These are phyloP conservation scores for Leptinotarsa rubiginosa DNA, from an alignment of 2,888 invertebrate genomes.

Conservation along the genomic window DNA sequence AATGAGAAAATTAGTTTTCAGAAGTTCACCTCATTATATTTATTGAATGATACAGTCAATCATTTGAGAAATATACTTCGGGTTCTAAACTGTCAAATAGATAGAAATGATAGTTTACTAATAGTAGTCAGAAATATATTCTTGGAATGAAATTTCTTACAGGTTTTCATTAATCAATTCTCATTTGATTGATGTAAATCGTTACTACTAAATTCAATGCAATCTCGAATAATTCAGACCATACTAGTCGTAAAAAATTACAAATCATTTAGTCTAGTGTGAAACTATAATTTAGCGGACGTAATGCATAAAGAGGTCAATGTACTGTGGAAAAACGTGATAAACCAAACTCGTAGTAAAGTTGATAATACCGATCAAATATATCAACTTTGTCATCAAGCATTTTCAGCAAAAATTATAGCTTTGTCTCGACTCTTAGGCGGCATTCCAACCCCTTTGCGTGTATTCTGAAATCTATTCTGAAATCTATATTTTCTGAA, in stretches of 20 bases:
- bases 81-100: too few species aligned
- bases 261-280: neutral
- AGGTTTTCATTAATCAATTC: too few species aligned
- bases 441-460: conserved; percentile 11
- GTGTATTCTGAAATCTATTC: conserved; percentile 9
- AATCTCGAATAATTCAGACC: too few species aligned
- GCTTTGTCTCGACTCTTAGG: conserved; percentile 8
- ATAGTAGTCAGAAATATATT: too few species aligned
- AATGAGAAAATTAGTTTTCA: too few species aligned
- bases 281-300: neutral
- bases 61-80: too few species aligned
- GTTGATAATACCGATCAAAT: neutral
- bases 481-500: conserved; percentile 5
- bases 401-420: neutral
- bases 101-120: too few species aligned
- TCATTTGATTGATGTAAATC: too few species aligned
- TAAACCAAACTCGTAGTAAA: neutral
- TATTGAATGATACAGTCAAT: too few species aligned
- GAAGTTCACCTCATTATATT: too few species aligned
- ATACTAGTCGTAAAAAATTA: neutral
- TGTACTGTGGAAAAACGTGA: conserved; percentile 2
- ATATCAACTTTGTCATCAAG: conserved; percentile 18
- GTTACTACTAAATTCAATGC: too few species aligned
- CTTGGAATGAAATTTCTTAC: too few species aligned
- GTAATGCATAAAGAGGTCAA: neutral